Conservation (phyloP, 2,113 vertebrate species). For the Dicrurus megarhynchus region DNA sequence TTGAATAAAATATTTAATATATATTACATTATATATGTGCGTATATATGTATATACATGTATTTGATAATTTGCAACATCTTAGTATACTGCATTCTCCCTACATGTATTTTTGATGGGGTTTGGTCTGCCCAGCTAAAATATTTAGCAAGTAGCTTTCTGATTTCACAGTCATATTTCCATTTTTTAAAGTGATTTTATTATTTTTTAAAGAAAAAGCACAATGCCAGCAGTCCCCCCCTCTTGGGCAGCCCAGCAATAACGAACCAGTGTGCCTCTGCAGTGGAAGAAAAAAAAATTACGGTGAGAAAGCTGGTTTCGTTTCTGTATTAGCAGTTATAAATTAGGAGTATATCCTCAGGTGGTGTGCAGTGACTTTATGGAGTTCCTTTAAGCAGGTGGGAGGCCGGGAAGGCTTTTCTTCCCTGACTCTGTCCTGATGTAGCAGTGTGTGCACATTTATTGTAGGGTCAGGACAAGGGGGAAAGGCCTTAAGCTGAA, state of each 20-base stretch:
- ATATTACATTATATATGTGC: not conserved
- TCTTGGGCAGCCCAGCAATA: constrained; percentile 71
- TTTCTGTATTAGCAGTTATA: not conserved
- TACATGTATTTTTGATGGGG: fast-evolving
- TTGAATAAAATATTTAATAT: not conserved
- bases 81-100: not conserved
- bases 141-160: not conserved
- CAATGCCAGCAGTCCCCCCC: constrained; percentile 64
- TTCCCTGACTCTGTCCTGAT: not conserved
- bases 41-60: not conserved
- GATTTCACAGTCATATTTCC: not conserved
- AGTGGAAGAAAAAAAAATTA: constrained; percentile 73
- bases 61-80: not conserved
- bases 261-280: constrained; percentile 71
- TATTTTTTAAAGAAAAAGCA: constrained; percentile 73
- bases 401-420: not conserved
- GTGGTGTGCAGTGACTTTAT: not conserved
- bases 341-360: not conserved
- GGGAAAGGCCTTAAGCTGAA: not conserved
- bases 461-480: not conserved
- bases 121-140: not conserved
- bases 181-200: not conserved
- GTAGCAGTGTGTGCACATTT: not conserved
- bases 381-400: not conserved
- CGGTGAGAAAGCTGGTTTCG: constrained; percentile 55